These are phyloP conservation scores for Brachionus asplanchnoidis DNA, from an alignment of 1,140 invertebrate genomes.

Conservation along the genomic window DNA sequence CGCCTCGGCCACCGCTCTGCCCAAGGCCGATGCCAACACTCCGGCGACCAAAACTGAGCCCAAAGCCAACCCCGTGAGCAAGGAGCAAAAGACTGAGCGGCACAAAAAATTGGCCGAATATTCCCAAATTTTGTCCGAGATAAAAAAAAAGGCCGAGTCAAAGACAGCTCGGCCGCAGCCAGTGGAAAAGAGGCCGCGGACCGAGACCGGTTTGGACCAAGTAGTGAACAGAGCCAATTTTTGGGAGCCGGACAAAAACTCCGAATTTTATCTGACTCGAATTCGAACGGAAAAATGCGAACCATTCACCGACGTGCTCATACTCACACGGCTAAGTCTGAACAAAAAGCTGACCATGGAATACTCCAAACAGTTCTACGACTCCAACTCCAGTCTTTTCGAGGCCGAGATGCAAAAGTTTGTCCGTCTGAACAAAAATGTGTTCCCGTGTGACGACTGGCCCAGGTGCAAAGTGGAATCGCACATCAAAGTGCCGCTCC, in stretches of 20 bases:
- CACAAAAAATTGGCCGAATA: constrained; percentile 4
- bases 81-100: neutral
- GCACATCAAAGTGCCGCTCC: neutral
- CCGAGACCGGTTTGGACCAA: no score
- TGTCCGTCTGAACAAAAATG: neutral
- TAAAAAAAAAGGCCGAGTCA: neutral
- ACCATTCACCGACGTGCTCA: neutral
- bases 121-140: neutral
- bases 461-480: neutral
- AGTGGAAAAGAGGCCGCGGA: neutral
- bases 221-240: neutral
- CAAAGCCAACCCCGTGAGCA: neutral
- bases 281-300: constrained; percentile 11
- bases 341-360: neutral
- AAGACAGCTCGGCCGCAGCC: neutral
- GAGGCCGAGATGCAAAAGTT: constrained; percentile 13
- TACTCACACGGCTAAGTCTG: neutral
- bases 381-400: neutral
- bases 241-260: constrained; percentile 3
- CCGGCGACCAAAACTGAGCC: neutral
- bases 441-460: neutral
- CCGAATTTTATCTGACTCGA: neutral
- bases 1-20: neutral
- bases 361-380: constrained; percentile 27
- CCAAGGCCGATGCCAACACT: neutral